These are phyloP conservation scores for Hypsibius dujardini DNA, from an alignment of 1,140 invertebrate genomes.

Conservation along the genomic window DNA sequence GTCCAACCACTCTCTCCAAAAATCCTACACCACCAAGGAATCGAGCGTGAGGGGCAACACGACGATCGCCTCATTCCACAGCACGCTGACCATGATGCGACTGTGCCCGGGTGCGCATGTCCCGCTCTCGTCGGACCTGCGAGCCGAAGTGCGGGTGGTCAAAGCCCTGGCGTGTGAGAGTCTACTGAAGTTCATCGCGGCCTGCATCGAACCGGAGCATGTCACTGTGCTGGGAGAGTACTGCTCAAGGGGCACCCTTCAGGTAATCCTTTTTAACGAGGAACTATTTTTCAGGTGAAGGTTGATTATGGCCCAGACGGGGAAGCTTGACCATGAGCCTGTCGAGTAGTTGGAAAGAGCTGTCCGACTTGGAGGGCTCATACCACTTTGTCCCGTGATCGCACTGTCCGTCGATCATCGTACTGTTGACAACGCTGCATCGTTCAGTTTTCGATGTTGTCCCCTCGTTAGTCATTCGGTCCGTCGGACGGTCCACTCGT, in stretches of 20 bases:
- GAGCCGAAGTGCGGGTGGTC: not conserved
- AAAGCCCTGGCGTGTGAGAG: not conserved
- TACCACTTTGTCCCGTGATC: too few species aligned
- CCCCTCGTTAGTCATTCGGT: too few species aligned
- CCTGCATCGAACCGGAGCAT: not conserved
- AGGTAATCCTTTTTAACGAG: not conserved
- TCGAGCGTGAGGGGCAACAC: not conserved
- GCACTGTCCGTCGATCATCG: too few species aligned
- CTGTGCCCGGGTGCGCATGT: not conserved
- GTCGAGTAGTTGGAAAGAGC: too few species aligned
- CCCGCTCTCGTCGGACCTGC: not conserved
- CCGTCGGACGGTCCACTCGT: too few species aligned
- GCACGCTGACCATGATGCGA: slow-evolving; percentile 2
- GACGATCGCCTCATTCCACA: not conserved
- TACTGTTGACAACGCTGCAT: too few species aligned
- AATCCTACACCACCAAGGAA: not conserved
- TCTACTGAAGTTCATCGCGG: not conserved
- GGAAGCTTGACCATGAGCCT: too few species aligned
- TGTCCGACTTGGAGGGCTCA: too few species aligned
- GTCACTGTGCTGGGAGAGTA: not conserved
- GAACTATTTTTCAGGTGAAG: too few species aligned
- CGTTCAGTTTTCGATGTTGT: too few species aligned
- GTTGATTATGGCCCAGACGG: too few species aligned
- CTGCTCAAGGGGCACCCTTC: not conserved
- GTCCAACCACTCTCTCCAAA: too few species aligned